Evolutionary conservation across 2,113 vertebrate species (phyloP).

Genomic region (Corythornis cristatus): DNA sequence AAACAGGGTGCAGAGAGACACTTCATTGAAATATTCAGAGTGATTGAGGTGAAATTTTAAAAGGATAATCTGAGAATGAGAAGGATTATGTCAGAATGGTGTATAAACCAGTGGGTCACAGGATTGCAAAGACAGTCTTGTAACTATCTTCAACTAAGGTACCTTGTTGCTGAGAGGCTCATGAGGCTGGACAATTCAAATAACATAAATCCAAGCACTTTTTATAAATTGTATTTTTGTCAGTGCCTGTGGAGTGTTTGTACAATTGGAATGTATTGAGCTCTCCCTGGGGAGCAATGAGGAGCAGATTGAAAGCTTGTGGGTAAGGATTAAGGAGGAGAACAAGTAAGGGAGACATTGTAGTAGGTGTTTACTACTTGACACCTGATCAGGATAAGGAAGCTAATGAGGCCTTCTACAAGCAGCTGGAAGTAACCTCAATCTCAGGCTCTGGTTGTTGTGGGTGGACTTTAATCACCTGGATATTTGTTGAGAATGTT

Average conservation of each 20-base stretch:
- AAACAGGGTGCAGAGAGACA: not conserved
- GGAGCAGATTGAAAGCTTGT: no score
- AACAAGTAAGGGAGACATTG: no score
- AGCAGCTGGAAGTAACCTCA: no score
- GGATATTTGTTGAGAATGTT: no score
- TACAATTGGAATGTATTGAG: not conserved
- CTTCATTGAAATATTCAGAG: not conserved
- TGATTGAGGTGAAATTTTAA: not conserved
- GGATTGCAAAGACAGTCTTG: not conserved
- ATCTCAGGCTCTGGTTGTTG: no score
- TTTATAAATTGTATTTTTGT: not conserved
- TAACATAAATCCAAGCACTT: not conserved
- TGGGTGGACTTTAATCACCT: no score
- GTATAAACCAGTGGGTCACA: not conserved
- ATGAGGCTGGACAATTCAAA: not conserved
- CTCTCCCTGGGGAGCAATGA: no score
- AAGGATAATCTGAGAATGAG: not conserved
- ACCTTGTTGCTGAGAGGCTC: not conserved
- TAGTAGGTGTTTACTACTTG: no score
- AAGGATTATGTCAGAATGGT: not conserved
- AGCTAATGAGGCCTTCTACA: no score
- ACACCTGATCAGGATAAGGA: no score
- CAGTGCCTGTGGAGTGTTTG: fast-evolving
- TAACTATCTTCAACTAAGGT: not conserved
- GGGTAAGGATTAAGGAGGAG: no score